Evolutionary conservation across 2,113 vertebrate genomes (phyloP), one percentile per base, ranked within the genome.

Genomic region (Scomber japonicus): DNA sequence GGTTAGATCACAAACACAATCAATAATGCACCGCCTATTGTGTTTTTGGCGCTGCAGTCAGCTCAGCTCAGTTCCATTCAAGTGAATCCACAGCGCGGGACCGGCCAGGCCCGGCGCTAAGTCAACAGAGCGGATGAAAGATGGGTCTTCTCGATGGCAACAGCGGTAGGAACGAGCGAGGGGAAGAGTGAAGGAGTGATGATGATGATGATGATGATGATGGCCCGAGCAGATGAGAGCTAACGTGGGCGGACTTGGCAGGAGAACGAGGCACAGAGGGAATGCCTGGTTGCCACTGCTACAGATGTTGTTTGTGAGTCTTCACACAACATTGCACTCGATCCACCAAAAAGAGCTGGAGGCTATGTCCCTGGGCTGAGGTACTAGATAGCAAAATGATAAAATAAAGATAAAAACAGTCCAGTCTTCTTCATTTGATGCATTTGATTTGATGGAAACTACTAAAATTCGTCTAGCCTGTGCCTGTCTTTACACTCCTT

Each of bases 301-400:
- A 81, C 90, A 91, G 87, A 93, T 92, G 89, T 80, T 90, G 87
- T 93, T 93, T 87, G 69, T 85, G 60, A 77, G 60, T 59, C 79
- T 72, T 85, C 66, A 72, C 71, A 71, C 78, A 76, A 63, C 51
- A 40, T 61, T 81, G 80, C 75, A 79, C 79, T 84, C 4, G 6
- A 45, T 63, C 50, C 30, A 21, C 68, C 69, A 45, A 57, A 63
- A 70, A 71, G 49, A 56, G 48, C 48, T 12, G 3, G 46, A 62
- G 45, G 63, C 21, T 24, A 5, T 17, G 45, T 31, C 69, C 63
- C 50, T 19, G n/a, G 53, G 78, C 75, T 45, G 64, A 77, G 63
- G 63, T 64, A 68, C 19, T 31, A 45, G 19, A 56, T 56, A 8
- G 54, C 49, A 30, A 88, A 74, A 90, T 80, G 56, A 65, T 70